Evolutionary conservation across 2,888 invertebrate species (phyloP).

Genomic region (Troilus luridus): DNA sequence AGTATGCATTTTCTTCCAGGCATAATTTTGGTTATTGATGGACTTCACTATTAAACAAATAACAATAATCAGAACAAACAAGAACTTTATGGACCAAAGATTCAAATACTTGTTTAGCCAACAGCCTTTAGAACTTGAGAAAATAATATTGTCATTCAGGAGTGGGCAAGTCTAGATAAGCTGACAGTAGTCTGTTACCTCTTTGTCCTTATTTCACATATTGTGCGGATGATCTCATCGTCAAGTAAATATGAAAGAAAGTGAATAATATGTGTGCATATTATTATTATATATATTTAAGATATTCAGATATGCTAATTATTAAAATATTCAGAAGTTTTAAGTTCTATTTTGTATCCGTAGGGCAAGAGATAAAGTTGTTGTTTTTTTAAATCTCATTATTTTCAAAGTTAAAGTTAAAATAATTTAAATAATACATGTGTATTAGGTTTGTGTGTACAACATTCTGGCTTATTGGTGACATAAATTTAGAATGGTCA

Average conservation of each 20-base stretch:
- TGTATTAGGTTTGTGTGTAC: too few species aligned
- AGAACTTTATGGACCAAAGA: not conserved
- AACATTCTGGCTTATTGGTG: too few species aligned
- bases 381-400: too few species aligned
- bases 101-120: constrained; percentile 1
- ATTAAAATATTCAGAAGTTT: too few species aligned
- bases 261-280: too few species aligned
- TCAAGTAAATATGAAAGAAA: not conserved
- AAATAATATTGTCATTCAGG: not conserved
- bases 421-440: too few species aligned
- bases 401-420: too few species aligned
- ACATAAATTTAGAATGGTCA: too few species aligned
- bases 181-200: not conserved
- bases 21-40: not conserved
- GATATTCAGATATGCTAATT: too few species aligned
- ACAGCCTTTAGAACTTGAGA: not conserved
- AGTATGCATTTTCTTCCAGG: constrained; percentile 24
- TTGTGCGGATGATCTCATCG: not conserved
- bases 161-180: not conserved
- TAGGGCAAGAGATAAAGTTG: too few species aligned
- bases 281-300: too few species aligned
- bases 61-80: not conserved
- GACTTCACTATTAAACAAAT: not conserved
- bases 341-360: too few species aligned
- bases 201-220: not conserved